Base-by-base conservation (phyloP, 2,888 invertebrate species). In the Achlya flavicornis region DNA sequence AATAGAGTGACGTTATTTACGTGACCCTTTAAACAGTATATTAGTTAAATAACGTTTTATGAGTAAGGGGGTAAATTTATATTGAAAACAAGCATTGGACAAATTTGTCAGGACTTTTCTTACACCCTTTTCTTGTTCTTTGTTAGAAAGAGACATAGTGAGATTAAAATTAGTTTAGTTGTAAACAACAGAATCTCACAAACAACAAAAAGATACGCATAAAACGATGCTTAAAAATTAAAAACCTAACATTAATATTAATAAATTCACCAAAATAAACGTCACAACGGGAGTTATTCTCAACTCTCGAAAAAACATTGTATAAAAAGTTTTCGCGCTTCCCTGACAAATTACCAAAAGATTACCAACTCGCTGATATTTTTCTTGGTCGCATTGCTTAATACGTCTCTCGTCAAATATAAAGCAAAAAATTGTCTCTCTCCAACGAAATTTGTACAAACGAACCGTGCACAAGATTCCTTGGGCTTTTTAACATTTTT, bases 331-430 rank as follows among this genome's bases (percentile, higher is more conserved):
- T 80, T 76, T 77, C 69, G 68, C 67, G 57, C 64, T 64, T 63
- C 69, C 64, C 68, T 77, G 77, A 82, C 80, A 81, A 81, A 81
- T 81, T 80, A 77, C 82, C 73, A 72, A 78, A 81, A 80, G 82
- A 81, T 81, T 81, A 79, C 74, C 63, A 61, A 64, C 67, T 67
- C 63, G 26, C 68, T 48, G 67, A 69, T 65, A 67, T 77, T 73
- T 75, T 73, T 75, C 65, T 57, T 60, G 41, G 62, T 62, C 61
- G 64, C 67, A 64, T 63, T 64, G 70, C 75, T 76, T 73, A 71
- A 70, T 70, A 73, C 65, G 68, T 61, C 41, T 67, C 69, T 67
- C 73, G 69, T 67, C 69, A 71, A 69, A 71, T 69, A 69, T 72
- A 77, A 76, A 73, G 60, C 70, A 70, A 66, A 53, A 53, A 53